phyloP scores from a whole-genome alignment of 2,888 invertebrate species.

The Ctenicera cuprea region DNA sequence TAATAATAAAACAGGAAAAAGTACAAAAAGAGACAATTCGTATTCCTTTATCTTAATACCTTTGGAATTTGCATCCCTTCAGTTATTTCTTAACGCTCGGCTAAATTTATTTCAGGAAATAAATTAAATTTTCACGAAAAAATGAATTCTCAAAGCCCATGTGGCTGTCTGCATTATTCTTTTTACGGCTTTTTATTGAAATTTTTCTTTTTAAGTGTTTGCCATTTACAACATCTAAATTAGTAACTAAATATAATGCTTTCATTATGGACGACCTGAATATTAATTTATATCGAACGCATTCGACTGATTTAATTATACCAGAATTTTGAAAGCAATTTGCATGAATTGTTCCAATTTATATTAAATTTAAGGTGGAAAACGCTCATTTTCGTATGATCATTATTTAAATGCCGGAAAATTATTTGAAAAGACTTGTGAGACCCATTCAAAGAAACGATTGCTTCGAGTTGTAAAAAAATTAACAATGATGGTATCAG shows the following conservation, averaged over 20 bases:
- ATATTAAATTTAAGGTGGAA: slow-evolving; percentile 2
- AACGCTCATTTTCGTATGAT: neutral
- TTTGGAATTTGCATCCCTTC: slow-evolving; percentile 40
- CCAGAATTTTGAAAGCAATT: slow-evolving; percentile 21
- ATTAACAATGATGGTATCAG: too few relatives aligned
- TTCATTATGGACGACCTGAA: neutral
- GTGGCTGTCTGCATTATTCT: slow-evolving; percentile 31
- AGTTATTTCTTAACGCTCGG: slow-evolving; percentile 45
- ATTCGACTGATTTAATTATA: slow-evolving; percentile 28
- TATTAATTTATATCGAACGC: slow-evolving; percentile 19
- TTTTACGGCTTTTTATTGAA: slow-evolving; percentile 29
- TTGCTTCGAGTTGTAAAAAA: too few relatives aligned
- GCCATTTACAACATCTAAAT: neutral
- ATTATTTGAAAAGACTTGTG: too few relatives aligned
- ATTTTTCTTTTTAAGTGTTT: neutral
- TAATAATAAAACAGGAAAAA: slow-evolving; percentile 37
- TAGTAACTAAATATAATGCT: slow-evolving; percentile 1
- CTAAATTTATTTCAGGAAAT: slow-evolving; percentile 54
- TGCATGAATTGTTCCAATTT: slow-evolving; percentile 16
- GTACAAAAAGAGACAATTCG: slow-evolving; percentile 39
- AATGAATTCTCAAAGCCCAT: slow-evolving; percentile 54
- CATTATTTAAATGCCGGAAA: too few relatives aligned
- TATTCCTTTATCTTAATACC: slow-evolving; percentile 39
- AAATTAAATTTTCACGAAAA: slow-evolving; percentile 59
- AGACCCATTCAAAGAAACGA: too few relatives aligned